A percentile compares a stretch with the other conserved stretches of the same genome.
Conservation (phyloP, 2,888 invertebrate species). For the Brachycybe producta region DNA sequence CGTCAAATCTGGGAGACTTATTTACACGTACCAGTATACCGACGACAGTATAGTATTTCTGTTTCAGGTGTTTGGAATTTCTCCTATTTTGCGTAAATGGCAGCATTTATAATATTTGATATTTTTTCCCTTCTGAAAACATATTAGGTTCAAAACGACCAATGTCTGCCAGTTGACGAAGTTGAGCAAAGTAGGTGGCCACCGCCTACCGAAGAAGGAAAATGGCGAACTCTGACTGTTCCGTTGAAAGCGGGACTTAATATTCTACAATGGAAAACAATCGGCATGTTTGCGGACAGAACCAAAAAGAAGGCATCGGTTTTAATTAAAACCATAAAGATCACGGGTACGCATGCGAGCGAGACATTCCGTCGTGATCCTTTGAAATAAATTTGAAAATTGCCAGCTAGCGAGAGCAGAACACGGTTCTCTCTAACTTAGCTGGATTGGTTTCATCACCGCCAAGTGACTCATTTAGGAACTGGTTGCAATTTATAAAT, state of each 20-base stretch:
- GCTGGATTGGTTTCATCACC: no score
- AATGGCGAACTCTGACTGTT: slow-evolving; percentile 36
- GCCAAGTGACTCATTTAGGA: no score
- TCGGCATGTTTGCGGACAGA: slow-evolving; percentile 30
- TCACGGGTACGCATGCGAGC: slow-evolving; percentile 28
- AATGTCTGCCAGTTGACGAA: slow-evolving; percentile 38
- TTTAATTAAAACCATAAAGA: slow-evolving; percentile 36
- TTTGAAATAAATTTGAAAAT: no score
- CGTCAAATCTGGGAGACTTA: slow-evolving; percentile 40
- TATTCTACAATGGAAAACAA: slow-evolving; percentile 42
- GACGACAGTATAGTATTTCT: slow-evolving; percentile 38
- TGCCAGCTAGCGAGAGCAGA: no score
- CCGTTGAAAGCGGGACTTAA: slow-evolving; percentile 39
- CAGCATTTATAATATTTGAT: background rate
- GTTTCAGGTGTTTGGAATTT: slow-evolving; percentile 33
- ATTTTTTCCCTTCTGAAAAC: no score
- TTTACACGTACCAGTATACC: slow-evolving; percentile 41
- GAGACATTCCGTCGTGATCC: background rate
- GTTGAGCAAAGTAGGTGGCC: slow-evolving; percentile 37
- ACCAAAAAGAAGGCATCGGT: slow-evolving; percentile 34
- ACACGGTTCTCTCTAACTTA: no score
- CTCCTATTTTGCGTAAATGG: slow-evolving; percentile 8
- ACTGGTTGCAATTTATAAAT: no score
- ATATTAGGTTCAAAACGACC: slow-evolving; percentile 39
- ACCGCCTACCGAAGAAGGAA: slow-evolving; percentile 35